Evolutionary conservation across 1,140 invertebrate species (phyloP).

Genomic region (Halyomorpha halys): DNA sequence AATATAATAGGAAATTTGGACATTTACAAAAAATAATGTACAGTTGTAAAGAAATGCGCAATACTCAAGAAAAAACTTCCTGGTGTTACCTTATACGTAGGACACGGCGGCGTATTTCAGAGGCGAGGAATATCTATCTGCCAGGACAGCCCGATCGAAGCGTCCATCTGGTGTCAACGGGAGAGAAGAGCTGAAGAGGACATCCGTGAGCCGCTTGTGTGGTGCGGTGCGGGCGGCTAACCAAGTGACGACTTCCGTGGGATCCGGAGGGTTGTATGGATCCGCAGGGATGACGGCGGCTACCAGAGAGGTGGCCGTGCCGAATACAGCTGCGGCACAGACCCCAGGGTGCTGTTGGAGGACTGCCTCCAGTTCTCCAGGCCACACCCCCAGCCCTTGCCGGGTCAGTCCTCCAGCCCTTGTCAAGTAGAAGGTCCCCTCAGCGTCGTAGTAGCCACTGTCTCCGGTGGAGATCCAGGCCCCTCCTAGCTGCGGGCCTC

Average conservation of each 20-base stretch:
- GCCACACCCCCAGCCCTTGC: not conserved
- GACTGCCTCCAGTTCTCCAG: not conserved
- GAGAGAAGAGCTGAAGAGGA: not conserved
- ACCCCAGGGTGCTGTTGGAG: not conserved
- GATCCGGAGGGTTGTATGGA: not conserved
- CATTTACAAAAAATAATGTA: no score
- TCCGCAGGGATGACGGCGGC: not conserved
- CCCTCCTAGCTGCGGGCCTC: not conserved
- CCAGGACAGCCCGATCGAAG: not conserved
- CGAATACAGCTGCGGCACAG: not conserved
- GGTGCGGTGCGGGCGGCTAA: not conserved
- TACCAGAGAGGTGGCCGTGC: not conserved
- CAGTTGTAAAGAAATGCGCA: no score
- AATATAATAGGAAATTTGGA: no score
- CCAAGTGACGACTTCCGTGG: not conserved
- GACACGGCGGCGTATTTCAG: not conserved
- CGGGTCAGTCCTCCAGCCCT: not conserved
- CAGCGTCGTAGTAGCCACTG: slow-evolving; percentile 2
- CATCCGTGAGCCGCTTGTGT: not conserved
- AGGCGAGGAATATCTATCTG: not conserved
- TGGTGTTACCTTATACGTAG: not conserved
- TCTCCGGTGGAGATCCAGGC: not conserved
- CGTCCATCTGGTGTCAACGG: not conserved
- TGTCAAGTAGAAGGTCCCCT: slow-evolving; percentile 6
- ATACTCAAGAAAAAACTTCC: no score